Conservation (phyloP, 1,140 invertebrate species). For the Philaenus spumarius region DNA sequence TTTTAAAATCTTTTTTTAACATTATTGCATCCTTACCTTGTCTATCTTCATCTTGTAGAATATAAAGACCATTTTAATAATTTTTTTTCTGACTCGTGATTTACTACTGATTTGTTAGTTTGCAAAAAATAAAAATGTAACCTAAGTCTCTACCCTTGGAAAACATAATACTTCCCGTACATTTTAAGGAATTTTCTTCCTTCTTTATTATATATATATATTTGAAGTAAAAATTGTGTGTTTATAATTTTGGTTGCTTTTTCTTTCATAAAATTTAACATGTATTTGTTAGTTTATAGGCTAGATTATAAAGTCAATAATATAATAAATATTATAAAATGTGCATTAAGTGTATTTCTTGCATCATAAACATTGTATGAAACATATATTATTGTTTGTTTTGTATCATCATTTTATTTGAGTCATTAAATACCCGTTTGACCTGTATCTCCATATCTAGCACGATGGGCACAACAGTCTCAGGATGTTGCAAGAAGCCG, state of each 20-base stretch:
- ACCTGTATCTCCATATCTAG: too few relatives aligned
- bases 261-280: not conserved
- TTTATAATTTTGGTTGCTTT: not conserved
- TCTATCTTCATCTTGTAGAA: not conserved
- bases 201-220: slow-evolving; percentile 10
- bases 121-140: not conserved
- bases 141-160: not conserved
- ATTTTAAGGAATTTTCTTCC: slow-evolving; percentile 1
- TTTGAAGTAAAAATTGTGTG: not conserved
- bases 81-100: slow-evolving; percentile 3
- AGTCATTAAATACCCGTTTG: too few relatives aligned
- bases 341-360: too few relatives aligned
- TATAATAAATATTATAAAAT: too few relatives aligned
- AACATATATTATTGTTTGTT: too few relatives aligned
- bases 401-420: too few relatives aligned
- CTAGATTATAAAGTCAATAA: too few relatives aligned
- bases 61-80: slow-evolving; percentile 1
- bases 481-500: too few relatives aligned
- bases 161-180: not conserved
- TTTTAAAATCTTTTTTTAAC: not conserved
- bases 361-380: too few relatives aligned
- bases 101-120: not conserved
- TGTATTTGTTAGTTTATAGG: slow-evolving; percentile 10
- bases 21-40: not conserved
- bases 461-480: too few relatives aligned